Evolutionary conservation across 2,888 invertebrate genomes (phyloP).

Genomic region (Hydrotaea cyrtoneurina): DNA sequence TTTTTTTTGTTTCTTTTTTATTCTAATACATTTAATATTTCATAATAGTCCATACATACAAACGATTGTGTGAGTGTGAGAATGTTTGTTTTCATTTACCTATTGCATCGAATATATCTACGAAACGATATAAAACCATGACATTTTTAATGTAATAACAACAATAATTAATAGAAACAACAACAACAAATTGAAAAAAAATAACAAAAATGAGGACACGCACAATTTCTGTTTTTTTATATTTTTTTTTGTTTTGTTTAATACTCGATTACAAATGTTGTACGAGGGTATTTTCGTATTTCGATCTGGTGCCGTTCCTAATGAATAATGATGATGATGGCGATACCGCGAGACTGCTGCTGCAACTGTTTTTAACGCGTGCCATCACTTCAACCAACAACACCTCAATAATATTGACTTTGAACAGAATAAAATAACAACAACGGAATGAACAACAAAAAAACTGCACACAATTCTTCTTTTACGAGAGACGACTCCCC

Average conservation of each 20-base stretch:
- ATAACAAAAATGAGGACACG: slow-evolving; percentile 40
- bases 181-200: not conserved
- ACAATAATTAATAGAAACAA: slow-evolving; percentile 28
- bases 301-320: slow-evolving; percentile 50
- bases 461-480: slow-evolving; percentile 62
- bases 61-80: too few relatives aligned
- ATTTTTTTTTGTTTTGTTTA: slow-evolving; percentile 38
- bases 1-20: too few relatives aligned
- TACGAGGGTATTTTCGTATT: slow-evolving; percentile 37
- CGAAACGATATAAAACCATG: slow-evolving; percentile 67
- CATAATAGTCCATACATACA: too few relatives aligned
- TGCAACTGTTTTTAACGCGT: slow-evolving; percentile 66
- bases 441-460: slow-evolving; percentile 25
- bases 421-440: slow-evolving; percentile 53
- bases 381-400: slow-evolving; percentile 66
- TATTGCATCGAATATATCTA: slow-evolving; percentile 65
- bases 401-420: slow-evolving; percentile 67
- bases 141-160: slow-evolving; percentile 44
- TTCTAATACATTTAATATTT: too few relatives aligned
- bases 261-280: slow-evolving; percentile 12
- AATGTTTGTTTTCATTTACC: slow-evolving; percentile 37
- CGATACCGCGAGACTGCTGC: slow-evolving; percentile 49
- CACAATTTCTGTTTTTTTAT: slow-evolving; percentile 44
- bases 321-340: slow-evolving; percentile 45
- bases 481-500: slow-evolving; percentile 49